Base-by-base conservation (phyloP, 2,113 vertebrate species). In the Mus musculus region DNA sequence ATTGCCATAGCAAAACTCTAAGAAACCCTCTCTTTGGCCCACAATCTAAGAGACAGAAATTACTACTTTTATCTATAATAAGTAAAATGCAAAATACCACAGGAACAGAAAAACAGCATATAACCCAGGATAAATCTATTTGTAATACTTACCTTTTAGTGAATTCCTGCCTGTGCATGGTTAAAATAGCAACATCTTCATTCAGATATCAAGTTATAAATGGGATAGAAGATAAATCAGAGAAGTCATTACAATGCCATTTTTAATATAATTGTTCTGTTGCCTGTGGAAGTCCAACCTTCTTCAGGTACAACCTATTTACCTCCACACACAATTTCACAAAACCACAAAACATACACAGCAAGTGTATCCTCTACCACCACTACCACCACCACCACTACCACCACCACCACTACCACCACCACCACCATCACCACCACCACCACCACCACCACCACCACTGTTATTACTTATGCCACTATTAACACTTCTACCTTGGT, bases 141-240 rank as follows among this genome's bases (percentile, higher is more conserved):
- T 72, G 39, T 24, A 86, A 63, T 77, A 97, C 95, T 96, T 95
- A 97, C 94, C 95, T 96, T 91, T 92, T 46, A 85, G 92, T 84
- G 59, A 95, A 89, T 82, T 97, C 56, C 75, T 96, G 91, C 84
- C 93, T 91, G 42, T 87, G 73, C 77, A 56, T 91, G 72, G 26
- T 87, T 96, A 95, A 97, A 95, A 97, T 49, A 93, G 76, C 85
- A 90, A 92, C 73, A 91, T 63, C 73, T 94, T 92, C 63, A 95
- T 91, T 90, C 78, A 86, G 3, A 33, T 65, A 93, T 49, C 73
- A 94, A 93, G 84, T 89, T 91, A 93, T 75, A 90, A 96, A 90
- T 52, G 19, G 36, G 67, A 87, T 42, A 95, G 46, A 39, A 89
- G 86, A 77, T 73, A 94, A 90, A 92, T 95, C 93, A 95, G 75